These are phyloP conservation scores for Bungarus multicinctus DNA, from an alignment of 2,113 vertebrate genomes.

Conservation along the genomic window DNA sequence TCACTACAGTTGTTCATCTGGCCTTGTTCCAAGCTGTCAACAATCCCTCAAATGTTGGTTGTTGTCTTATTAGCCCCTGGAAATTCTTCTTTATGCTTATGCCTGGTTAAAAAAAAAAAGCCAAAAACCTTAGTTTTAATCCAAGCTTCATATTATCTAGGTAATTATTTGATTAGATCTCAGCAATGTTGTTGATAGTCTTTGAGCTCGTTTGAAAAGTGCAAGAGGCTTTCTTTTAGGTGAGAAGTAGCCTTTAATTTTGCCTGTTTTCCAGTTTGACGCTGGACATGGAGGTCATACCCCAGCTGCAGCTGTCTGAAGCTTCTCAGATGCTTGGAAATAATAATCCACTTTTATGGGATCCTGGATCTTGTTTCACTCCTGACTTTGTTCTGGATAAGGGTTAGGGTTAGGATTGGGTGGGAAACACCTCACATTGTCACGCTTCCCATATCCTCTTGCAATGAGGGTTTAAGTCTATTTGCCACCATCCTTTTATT, in stretches of 20 bases:
- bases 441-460: fast-evolving
- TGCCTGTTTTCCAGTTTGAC: slow-evolving; percentile 50
- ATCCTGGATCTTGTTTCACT: slow-evolving; percentile 58
- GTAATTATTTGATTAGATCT: slow-evolving; percentile 57
- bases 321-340: slow-evolving; percentile 61
- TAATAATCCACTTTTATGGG: slow-evolving; percentile 53
- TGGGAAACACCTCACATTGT: slow-evolving; percentile 3
- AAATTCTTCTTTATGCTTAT: background rate
- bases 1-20: background rate
- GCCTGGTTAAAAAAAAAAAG: background rate
- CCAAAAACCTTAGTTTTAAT: slow-evolving; percentile 37
- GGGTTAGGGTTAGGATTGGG: background rate
- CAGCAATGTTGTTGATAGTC: slow-evolving; percentile 31
- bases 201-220: background rate
- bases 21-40: fast-evolving
- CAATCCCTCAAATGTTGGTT: background rate
- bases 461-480: slow-evolving; percentile 21
- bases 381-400: slow-evolving; percentile 44
- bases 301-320: slow-evolving; percentile 64
- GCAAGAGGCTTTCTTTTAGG: slow-evolving; percentile 55
- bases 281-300: background rate
- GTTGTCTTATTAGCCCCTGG: background rate
- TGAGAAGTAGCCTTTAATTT: slow-evolving; percentile 63
- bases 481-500: background rate
- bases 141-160: slow-evolving; percentile 43